Percentiles rank a stretch among this genome's conserved stretches.
Evolutionary conservation across 2,113 vertebrate genomes (phyloP).

Genomic region (Corvus cornix): DNA sequence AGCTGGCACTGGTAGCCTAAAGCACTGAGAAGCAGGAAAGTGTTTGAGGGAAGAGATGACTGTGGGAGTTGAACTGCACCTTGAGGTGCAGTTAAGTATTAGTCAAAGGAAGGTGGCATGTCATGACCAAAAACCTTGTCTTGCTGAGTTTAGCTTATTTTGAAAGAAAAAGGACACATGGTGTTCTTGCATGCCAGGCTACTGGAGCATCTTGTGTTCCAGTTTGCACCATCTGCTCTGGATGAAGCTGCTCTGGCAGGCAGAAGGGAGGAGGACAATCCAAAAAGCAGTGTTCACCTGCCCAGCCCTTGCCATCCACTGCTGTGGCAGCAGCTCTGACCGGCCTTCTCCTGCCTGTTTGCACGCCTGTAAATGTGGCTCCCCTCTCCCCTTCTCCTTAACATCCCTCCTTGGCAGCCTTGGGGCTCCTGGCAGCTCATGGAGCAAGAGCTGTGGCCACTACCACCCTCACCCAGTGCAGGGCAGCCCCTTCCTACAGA

Average conservation of each 20-base stretch:
- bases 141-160: neutral
- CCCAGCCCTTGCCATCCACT: neutral
- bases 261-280: neutral
- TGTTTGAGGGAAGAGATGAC: neutral
- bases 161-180: neutral
- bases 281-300: neutral
- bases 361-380: neutral
- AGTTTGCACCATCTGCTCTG: neutral
- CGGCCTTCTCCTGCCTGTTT: neutral
- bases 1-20: neutral
- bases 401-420: neutral
- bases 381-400: neutral
- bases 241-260: neutral
- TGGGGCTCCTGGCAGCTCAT: neutral
- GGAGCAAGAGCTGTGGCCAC: neutral
- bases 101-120: neutral
- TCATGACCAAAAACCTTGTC: neutral
- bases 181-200: neutral
- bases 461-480: fast-evolving
- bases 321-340: neutral
- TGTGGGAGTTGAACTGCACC: neutral
- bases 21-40: neutral
- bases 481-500: fast-evolving
- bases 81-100: neutral
- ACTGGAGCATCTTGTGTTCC: neutral